These are phyloP conservation scores for Apostichopus japonicus DNA, from an alignment of 35 echinoderm and acorn worm species.

Conservation along the genomic window DNA sequence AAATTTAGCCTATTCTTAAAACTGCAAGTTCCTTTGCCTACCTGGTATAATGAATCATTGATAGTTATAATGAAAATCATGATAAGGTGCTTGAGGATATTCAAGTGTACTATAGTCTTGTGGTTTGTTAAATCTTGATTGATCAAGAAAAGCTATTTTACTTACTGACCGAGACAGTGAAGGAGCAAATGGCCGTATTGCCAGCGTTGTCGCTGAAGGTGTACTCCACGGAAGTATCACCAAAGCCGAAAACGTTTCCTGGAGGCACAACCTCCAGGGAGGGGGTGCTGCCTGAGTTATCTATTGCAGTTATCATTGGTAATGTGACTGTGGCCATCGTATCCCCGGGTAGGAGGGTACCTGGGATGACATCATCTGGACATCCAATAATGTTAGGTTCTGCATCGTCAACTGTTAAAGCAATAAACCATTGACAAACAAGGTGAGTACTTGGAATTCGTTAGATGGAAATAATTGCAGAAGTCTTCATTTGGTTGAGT, in stretches of 20 bases:
- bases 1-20: too few species aligned
- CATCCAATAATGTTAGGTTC: neutral
- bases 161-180: neutral
- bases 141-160: neutral
- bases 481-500: neutral
- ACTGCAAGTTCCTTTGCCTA: too few species aligned
- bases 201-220: conserved; percentile 12
- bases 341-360: neutral
- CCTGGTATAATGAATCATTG: too few species aligned
- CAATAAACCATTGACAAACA: neutral
- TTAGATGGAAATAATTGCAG: neutral
- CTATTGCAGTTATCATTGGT: neutral
- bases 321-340: neutral
- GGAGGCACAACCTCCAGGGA: neutral
- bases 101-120: too few species aligned
- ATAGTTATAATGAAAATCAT: too few species aligned
- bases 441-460: too few species aligned
- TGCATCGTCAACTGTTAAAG: neutral
- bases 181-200: neutral
- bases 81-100: too few species aligned
- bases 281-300: neutral
- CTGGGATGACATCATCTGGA: neutral
- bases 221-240: neutral
- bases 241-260: neutral
- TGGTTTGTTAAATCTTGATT: too few species aligned